Base-by-base conservation (phyloP, 2,888 invertebrate genomes). In the Pedicia rivosa region DNA sequence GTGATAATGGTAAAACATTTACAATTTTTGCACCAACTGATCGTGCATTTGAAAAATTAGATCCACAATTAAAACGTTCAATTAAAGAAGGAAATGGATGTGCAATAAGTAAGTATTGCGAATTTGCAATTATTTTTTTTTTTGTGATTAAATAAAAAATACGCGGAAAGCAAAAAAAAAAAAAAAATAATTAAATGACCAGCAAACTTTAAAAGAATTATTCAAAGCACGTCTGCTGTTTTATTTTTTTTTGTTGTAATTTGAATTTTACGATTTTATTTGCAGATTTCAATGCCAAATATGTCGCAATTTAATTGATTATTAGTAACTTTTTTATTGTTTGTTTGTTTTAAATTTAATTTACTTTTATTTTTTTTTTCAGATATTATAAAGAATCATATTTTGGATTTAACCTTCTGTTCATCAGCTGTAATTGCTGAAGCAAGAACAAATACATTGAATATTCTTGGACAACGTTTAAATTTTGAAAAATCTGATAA, bases 1-100 rank as follows among this genome's bases (percentile, higher is more conserved):
- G 69, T 36, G 68, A 62, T 3, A 49, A 56, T 5, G n/a, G n/a
- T n/a, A 56, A 57, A 54, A 75, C 59, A 20, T 71, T 60, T 48
- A 78, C 78, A 2, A 54, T 78, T 15, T 71, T 78, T 47, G 77
- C 75, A 17, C 75, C 73, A 29, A 69, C 72, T 5, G 71, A 80
- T 51, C 66, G 65, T 27, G 80, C 79, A 15, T 77, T 79, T 45
- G 65, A 66, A 22, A 69, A 71, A 49, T 49, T 74, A 46, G 68
- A 66, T 40, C 59, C 63, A 27, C 57, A 59, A 40, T 55, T 68
- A 24, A 59, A 65, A 38, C 56, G 64, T 36, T 69, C 69, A 43
- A 53, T 73, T 25, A 56, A 67, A 38, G 65, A 63, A 43, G 73
- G 72, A 30, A 67, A 68, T 38, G 63, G 67, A 27, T 75, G 74